Evolutionary conservation across 2,797 vertebrate genomes (phyloP), one percentile per base, ranked within the genome.

Genomic region (Anas capensis): DNA sequence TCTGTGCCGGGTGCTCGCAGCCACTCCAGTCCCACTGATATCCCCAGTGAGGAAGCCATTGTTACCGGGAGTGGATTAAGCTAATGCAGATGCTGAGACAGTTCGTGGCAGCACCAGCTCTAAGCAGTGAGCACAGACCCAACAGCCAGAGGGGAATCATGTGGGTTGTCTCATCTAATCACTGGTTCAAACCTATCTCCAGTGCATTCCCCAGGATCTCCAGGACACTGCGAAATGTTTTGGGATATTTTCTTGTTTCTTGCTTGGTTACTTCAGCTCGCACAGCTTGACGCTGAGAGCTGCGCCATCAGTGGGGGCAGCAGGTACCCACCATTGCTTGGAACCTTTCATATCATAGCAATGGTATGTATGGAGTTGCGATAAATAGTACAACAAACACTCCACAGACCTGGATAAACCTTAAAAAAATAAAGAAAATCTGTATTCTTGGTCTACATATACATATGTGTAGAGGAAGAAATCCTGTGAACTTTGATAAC

Each of bases 121-220:
- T 0, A 3, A 80, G 69, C 0, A 0, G 56, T 38, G 49, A 91
- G 75, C 60, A 58, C 68, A 46, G 80, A 31, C 20, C 48, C 31
- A 18, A 29, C 56, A 70, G 44, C 2, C 44, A 77, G 56, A 7
- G 3, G 17, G 44, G 46, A 16, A 61, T 85, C 0, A 0, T 71
- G 53, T 57, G 70, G 54, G 23, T n/a, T 84, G 46, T 70, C 60
- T 91, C 40, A 11, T 86, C 76, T 49, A 68, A 64, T 80, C 82
- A 49, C 46, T 2, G 0, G 20, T 86, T 79, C 65, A 57, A 62
- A 40, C 57, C 16, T 87, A n/a, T 40, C 56, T 48, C 38, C 38
- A 8, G 54, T 27, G 7, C 33, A n/a, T 8, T 38, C 57, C 5
- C 3, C 33, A 38, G 64, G 42, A 46, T 27, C 72, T 70, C 48